phyloP scores from a whole-genome alignment of 2,888 invertebrate species.

The Parthenolecanium corni region DNA sequence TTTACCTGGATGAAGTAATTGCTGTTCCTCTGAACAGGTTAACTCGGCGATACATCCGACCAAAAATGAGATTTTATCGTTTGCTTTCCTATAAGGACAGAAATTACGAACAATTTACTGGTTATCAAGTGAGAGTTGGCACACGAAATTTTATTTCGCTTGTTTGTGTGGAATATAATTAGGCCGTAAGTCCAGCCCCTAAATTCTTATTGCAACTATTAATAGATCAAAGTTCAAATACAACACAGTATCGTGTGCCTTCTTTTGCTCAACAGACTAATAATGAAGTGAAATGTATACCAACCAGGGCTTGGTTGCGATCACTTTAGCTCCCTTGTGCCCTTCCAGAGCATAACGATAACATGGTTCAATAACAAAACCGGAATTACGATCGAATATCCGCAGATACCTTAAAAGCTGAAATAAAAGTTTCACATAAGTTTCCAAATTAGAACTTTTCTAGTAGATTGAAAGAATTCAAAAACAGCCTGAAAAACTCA shows the following conservation, averaged over 20 bases:
- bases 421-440: neutral
- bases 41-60: slow-evolving; percentile 97
- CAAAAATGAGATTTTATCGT: slow-evolving; percentile 88
- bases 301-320: slow-evolving; percentile 84
- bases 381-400: slow-evolving; percentile 88
- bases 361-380: slow-evolving; percentile 89
- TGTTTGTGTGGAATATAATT: no score
- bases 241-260: no score
- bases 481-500: no score
- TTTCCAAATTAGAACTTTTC: neutral
- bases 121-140: no score
- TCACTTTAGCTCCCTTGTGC: slow-evolving; percentile 89
- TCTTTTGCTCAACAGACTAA: no score
- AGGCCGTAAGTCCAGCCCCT: no score
- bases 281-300: no score
- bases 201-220: no score
- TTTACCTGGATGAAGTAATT: slow-evolving; percentile 80
- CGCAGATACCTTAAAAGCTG: slow-evolving; percentile 67
- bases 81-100: slow-evolving; percentile 50
- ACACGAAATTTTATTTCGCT: no score
- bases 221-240: no score
- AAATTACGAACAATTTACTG: no score
- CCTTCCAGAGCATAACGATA: slow-evolving; percentile 91
- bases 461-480: neutral
- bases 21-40: slow-evolving; percentile 83